Conservation (phyloP, 2,888 invertebrate genomes). For the Drosophila robusta region DNA sequence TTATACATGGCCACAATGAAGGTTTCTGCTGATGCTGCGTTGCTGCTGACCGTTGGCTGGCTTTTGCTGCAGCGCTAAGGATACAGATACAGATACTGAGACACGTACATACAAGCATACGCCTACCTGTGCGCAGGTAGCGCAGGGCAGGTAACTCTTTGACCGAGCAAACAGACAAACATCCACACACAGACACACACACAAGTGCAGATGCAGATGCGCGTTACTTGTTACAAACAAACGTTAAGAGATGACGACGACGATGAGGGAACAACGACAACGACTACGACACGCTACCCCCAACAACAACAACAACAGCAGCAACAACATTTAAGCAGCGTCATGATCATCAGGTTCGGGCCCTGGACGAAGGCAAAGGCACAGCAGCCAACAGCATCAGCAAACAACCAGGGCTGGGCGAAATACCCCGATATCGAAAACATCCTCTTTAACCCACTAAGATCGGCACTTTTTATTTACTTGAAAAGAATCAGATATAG, state of each 20-base stretch:
- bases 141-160: constrained; percentile 70
- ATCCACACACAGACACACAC: constrained; percentile 30
- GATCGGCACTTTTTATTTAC: background rate
- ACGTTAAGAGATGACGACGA: constrained; percentile 56
- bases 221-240: constrained; percentile 75
- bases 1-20: constrained; percentile 47
- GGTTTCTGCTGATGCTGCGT: constrained; percentile 50
- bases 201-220: constrained; percentile 59
- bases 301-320: constrained; percentile 53
- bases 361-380: constrained; percentile 47
- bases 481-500: background rate
- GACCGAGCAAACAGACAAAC: constrained; percentile 56
- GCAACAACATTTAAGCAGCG: constrained; percentile 47
- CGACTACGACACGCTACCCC: constrained; percentile 47
- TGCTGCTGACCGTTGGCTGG: constrained; percentile 60
- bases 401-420: constrained; percentile 38
- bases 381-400: constrained; percentile 40
- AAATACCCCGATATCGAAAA: background rate
- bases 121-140: constrained; percentile 77
- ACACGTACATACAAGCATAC: constrained; percentile 54
- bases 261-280: constrained; percentile 42
- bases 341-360: constrained; percentile 53
- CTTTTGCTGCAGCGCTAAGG: constrained; percentile 54
- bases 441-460: background rate
- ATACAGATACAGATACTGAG: constrained; percentile 35